Evolutionary conservation across 2,113 vertebrate species (phyloP).

Genomic region (Myrmophylax atrothorax): DNA sequence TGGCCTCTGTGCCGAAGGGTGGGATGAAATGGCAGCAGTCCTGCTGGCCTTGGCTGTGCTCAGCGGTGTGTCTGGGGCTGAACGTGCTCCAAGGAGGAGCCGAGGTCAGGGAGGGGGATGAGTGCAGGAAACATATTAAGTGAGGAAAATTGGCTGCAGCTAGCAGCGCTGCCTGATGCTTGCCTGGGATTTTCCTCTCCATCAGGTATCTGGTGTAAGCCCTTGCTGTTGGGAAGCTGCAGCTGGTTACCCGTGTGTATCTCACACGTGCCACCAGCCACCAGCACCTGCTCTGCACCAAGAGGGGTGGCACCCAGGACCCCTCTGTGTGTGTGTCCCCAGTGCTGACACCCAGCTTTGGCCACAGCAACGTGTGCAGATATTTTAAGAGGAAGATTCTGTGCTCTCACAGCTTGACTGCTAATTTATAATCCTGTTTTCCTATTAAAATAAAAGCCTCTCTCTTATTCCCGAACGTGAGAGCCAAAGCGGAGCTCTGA

Average conservation of each 20-base stretch:
- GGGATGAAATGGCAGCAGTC: slow-evolving; percentile 28
- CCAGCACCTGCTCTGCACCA: neutral
- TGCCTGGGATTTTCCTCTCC: slow-evolving; percentile 45
- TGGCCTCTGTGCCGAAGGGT: neutral
- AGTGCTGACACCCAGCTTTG: neutral
- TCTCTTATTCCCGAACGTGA: slow-evolving; percentile 20
- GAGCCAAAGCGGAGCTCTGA: slow-evolving; percentile 41
- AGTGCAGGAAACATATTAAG: slow-evolving; percentile 51
- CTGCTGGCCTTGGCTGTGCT: slow-evolving; percentile 23
- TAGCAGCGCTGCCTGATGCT: slow-evolving; percentile 6
- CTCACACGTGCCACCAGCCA: neutral
- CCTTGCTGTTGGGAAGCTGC: neutral
- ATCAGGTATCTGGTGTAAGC: neutral
- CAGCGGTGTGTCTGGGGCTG: slow-evolving; percentile 4
- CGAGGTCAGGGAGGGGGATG: slow-evolving; percentile 50
- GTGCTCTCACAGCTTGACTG: neutral
- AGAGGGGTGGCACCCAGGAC: neutral
- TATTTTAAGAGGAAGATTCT: neutral
- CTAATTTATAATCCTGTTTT: slow-evolving; percentile 41
- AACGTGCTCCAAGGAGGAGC: slow-evolving; percentile 53
- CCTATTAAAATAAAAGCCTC: slow-evolving; percentile 46
- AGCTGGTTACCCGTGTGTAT: neutral
- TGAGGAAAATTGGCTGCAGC: slow-evolving; percentile 57
- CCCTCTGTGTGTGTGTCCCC: neutral
- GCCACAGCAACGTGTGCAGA: neutral